A percentile compares a stretch with the other conserved stretches of the same genome.
Evolutionary conservation across 2,113 vertebrate species (phyloP).

Genomic region (Amphilophus citrinellus): DNA sequence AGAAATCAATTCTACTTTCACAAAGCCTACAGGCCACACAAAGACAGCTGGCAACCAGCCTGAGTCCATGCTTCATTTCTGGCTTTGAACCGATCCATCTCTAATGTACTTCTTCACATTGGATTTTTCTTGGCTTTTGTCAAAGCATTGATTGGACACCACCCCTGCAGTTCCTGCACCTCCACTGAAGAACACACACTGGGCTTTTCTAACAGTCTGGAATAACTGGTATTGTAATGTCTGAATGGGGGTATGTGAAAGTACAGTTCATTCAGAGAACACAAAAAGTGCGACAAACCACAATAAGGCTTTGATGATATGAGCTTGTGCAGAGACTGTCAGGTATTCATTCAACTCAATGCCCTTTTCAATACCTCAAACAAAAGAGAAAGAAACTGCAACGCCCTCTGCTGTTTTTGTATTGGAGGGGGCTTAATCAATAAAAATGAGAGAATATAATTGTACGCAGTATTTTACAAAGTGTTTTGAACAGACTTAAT

Average conservation of each 20-base stretch:
- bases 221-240: neutral
- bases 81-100: slow-evolving; percentile 21
- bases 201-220: neutral
- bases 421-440: neutral
- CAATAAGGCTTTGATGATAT: neutral
- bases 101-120: slow-evolving; percentile 29
- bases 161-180: slow-evolving; percentile 11
- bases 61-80: slow-evolving; percentile 3
- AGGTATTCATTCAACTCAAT: neutral
- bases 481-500: neutral
- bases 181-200: neutral
- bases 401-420: neutral
- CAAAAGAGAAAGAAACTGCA: neutral
- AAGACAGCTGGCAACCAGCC: slow-evolving; percentile 9
- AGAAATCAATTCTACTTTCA: slow-evolving; percentile 34
- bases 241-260: neutral
- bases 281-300: neutral
- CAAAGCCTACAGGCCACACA: slow-evolving; percentile 6
- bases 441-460: neutral
- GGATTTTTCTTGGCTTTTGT: slow-evolving; percentile 38
- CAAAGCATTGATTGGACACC: slow-evolving; percentile 13
- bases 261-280: neutral
- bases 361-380: neutral
- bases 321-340: neutral
- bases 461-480: no score